Evolutionary conservation across 2,888 invertebrate species (phyloP).

Genomic region (Diarsia mendica): DNA sequence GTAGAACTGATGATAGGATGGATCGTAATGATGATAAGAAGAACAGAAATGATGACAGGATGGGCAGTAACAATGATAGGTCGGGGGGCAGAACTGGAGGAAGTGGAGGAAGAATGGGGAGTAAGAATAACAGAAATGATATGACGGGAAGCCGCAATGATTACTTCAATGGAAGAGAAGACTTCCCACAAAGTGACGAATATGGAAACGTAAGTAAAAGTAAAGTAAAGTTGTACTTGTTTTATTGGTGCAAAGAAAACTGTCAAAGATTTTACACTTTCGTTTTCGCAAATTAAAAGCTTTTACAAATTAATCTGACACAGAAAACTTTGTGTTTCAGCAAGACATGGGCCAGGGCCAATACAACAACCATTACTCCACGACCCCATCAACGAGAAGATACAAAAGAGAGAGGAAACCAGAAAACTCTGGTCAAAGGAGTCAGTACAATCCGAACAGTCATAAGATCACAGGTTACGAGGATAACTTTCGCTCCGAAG

Average conservation of each 20-base stretch:
- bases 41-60: constrained; percentile 59
- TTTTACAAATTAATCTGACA: neutral
- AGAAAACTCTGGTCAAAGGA: constrained; percentile 84
- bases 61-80: constrained; percentile 48
- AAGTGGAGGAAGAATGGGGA: constrained; percentile 23
- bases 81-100: constrained; percentile 42
- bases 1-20: constrained; percentile 65
- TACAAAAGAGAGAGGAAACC: constrained; percentile 79
- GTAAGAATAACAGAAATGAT: constrained; percentile 53
- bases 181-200: constrained; percentile 75
- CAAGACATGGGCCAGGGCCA: constrained; percentile 72
- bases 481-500: constrained; percentile 71
- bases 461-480: constrained; percentile 72
- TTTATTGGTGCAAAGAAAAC: neutral
- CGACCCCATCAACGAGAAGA: constrained; percentile 74
- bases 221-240: too few relatives aligned
- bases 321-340: neutral
- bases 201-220: constrained; percentile 78
- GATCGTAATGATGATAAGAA: constrained; percentile 61
- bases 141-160: constrained; percentile 62
- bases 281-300: neutral
- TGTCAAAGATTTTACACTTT: neutral
- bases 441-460: constrained; percentile 85
- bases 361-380: constrained; percentile 72
- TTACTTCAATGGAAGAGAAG: constrained; percentile 71